A percentile compares a stretch with the other conserved stretches of the same genome.
phyloP scores from a whole-genome alignment of 2,113 vertebrate genomes.

The Riparia riparia region DNA sequence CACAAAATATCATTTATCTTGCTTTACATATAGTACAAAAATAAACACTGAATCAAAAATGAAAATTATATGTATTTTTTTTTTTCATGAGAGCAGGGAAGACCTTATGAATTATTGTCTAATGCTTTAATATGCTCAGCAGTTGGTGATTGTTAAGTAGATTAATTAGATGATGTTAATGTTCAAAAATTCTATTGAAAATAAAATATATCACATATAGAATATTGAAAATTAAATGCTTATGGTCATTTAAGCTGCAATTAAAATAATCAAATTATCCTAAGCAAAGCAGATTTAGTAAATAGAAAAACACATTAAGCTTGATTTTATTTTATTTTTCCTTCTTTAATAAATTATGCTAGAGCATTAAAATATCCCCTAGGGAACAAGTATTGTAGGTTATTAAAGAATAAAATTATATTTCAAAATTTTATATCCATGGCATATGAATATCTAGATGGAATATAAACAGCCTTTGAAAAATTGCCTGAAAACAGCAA shows the following conservation, averaged over 20 bases:
- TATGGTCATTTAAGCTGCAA: conserved; percentile 11
- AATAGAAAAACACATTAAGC: conserved; percentile 1
- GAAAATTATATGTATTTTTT: background rate
- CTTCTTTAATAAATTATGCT: conserved; percentile 16
- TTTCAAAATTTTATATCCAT: conserved; percentile 1
- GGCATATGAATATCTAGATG: background rate
- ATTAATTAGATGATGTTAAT: conserved; percentile 28
- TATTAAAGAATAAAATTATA: conserved; percentile 4
- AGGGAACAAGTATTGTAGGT: background rate
- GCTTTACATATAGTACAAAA: background rate
- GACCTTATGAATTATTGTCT: background rate
- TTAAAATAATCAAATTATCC: conserved; percentile 46
- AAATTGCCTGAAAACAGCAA: background rate
- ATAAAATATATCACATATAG: background rate
- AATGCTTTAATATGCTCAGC: background rate
- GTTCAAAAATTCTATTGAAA: background rate
- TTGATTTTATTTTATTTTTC: conserved; percentile 25
- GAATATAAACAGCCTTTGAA: background rate
- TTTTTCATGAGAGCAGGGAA: background rate
- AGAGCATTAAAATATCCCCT: background rate
- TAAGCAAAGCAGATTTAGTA: background rate
- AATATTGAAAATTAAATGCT: conserved; percentile 22
- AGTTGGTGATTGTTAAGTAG: background rate
- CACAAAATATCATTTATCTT: background rate
- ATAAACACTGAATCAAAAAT: background rate